These are phyloP conservation scores for Condylostylus longicornis DNA, from an alignment of 1,140 invertebrate genomes.

Conservation along the genomic window DNA sequence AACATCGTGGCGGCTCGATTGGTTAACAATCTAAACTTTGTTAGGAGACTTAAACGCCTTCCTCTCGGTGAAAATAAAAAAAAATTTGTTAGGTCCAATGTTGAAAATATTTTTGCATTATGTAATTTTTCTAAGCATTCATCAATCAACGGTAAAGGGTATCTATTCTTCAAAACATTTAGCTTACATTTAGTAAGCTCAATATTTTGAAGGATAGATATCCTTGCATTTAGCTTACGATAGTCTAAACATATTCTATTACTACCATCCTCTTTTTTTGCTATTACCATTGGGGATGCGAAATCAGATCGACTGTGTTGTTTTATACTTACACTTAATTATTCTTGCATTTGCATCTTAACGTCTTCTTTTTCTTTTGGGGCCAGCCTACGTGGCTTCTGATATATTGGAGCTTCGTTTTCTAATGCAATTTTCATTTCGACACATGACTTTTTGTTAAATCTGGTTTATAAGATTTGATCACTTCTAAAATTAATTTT, in stretches of 20 bases:
- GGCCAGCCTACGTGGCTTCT: neutral
- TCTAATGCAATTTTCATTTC: neutral
- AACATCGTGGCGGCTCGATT: too few species aligned
- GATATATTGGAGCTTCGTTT: neutral
- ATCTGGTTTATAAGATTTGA: neutral
- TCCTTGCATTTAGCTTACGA: conserved; percentile 9
- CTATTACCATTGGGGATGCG: conserved; percentile 15
- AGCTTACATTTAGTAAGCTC: too few species aligned
- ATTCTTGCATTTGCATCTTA: conserved; percentile 10
- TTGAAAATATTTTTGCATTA: too few species aligned
- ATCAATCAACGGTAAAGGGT: too few species aligned
- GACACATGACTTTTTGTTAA: neutral
- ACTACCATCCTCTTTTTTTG: conserved; percentile 12
- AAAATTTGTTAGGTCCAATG: too few species aligned
- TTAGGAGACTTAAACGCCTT: too few species aligned
- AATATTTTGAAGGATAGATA: too few species aligned
- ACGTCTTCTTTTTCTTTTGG: neutral
- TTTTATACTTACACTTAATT: conserved; percentile 10
- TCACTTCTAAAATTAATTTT: neutral
- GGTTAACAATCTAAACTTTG: too few species aligned
- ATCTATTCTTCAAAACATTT: too few species aligned
- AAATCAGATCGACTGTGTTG: conserved; percentile 14
- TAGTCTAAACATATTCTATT: conserved; percentile 12
- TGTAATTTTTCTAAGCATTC: too few species aligned
- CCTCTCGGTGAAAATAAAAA: too few species aligned